These are phyloP conservation scores for Ypsolopha scabrella DNA, from an alignment of 2,888 invertebrate genomes.

Conservation along the genomic window DNA sequence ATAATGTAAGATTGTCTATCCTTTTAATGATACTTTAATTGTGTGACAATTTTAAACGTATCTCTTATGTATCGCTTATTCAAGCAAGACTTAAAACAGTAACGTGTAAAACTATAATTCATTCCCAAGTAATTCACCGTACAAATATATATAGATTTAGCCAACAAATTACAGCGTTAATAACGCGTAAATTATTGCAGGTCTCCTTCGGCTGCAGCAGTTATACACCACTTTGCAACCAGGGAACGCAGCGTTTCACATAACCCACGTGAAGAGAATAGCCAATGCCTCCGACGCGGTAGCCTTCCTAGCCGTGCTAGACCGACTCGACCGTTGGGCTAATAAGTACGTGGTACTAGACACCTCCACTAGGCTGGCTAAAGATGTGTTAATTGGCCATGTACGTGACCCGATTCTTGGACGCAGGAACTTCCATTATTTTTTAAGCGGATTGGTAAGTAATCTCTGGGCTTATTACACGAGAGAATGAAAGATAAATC, in stretches of 20 bases:
- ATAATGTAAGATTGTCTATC: too few relatives aligned
- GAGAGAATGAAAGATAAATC: not conserved
- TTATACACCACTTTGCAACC: slow-evolving; percentile 89
- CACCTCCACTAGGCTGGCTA: slow-evolving; percentile 87
- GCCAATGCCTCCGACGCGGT: slow-evolving; percentile 86
- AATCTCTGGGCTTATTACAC: slow-evolving; percentile 4
- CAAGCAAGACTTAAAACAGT: not conserved
- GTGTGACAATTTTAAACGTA: not conserved
- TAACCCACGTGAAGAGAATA: slow-evolving; percentile 88
- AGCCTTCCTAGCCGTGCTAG: slow-evolving; percentile 82
- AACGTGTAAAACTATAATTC: too few relatives aligned
- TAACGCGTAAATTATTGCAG: slow-evolving; percentile 50
- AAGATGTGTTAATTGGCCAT: slow-evolving; percentile 87
- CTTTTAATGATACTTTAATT: too few relatives aligned
- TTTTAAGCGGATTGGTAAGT: slow-evolving; percentile 90
- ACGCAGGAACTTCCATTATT: slow-evolving; percentile 90
- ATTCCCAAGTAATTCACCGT: too few relatives aligned
- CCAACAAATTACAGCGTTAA: not conserved
- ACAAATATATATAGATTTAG: not conserved
- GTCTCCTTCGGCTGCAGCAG: slow-evolving; percentile 90
- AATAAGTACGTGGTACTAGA: slow-evolving; percentile 91
- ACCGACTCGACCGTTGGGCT: slow-evolving; percentile 84
- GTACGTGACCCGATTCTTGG: slow-evolving; percentile 88
- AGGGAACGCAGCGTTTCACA: slow-evolving; percentile 85
- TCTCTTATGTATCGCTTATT: not conserved